Base-by-base conservation (phyloP, 2,113 vertebrate species). In the Phocoena sinus region DNA sequence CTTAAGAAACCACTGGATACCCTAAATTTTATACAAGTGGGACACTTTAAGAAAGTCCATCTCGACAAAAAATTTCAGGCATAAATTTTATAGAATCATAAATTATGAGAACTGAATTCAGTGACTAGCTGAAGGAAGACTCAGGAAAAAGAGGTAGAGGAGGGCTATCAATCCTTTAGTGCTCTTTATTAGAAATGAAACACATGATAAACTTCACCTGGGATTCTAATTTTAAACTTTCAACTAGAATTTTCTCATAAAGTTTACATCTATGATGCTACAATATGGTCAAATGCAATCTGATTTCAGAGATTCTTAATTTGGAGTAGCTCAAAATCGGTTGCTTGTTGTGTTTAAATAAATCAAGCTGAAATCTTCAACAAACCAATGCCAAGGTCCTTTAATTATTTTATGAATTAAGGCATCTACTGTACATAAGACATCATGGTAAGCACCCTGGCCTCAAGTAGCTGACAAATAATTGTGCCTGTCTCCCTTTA, bases 231-330 rank as follows among this genome's bases (percentile, higher is more conserved):
- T 94, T 97, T 36, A 65, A 60, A 53, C 53, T 71, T 94, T 79
- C 70, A 68, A 44, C 58, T 14, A 77, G 47, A 67, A 56, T 67
- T 81, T 95, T 73, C 79, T 71, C 47, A 81, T 50, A 50, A n/a
- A 71, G 38, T 62, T 92, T 89, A 89, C 1, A 26, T 67, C 44
- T 60, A 4, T 73, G 44, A 77, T 90, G 47, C 41, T 18, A 82
- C 14, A 53, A 31, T 68, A 74, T 62, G 58, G 44, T 11, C 56
- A 71, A 89, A 70, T n/a, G 9, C 17, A 71, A 77, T 82, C 91
- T 86, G 41, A 94, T 89, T 94, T 89, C 73, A 86, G 73, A 65
- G 80, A 81, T 65, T 67, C 36, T 60, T 82, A 89, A 86, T 58
- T 86, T 83, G 11, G 47, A 21, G 44, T 53, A 68, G 12, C 62